Percentiles rank a stretch among this genome's conserved stretches.
phyloP scores from a whole-genome alignment of 2,113 vertebrate species.

The Alosa alosa region DNA sequence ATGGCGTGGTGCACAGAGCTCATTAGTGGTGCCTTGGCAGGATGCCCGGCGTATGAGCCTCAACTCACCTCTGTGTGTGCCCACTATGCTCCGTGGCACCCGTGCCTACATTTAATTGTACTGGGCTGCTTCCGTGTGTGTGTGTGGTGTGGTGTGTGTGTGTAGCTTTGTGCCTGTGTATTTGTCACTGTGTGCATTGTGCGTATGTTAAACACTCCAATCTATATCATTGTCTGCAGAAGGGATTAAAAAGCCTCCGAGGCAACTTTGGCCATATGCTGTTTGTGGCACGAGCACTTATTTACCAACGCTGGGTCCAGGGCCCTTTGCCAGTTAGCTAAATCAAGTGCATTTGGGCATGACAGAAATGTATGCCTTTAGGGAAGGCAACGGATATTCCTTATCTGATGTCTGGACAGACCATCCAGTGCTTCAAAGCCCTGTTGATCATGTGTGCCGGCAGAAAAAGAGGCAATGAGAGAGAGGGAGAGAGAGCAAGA shows the following conservation, averaged over 20 bases:
- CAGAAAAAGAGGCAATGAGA: background rate
- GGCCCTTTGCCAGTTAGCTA: background rate
- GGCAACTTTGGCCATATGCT: constrained; percentile 12
- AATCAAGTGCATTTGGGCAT: constrained; percentile 14
- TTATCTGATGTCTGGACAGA: background rate
- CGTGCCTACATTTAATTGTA: background rate
- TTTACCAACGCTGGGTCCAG: background rate
- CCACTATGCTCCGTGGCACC: background rate
- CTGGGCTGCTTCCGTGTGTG: background rate
- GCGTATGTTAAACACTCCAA: background rate
- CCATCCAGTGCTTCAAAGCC: background rate
- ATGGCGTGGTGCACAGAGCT: background rate
- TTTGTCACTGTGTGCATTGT: background rate
- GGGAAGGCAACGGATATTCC: background rate
- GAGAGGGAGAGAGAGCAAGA: background rate
- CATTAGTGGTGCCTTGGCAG: background rate
- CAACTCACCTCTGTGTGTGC: background rate
- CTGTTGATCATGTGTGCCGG: background rate
- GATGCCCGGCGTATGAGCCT: background rate
- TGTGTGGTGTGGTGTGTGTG: background rate
- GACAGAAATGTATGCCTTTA: background rate
- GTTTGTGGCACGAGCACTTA: background rate
- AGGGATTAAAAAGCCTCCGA: constrained; percentile 5
- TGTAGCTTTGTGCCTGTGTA: background rate
- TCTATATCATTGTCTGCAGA: background rate